These are phyloP conservation scores for Liopterus haemorrhoidalis DNA, from an alignment of 2,888 invertebrate species.

Conservation along the genomic window DNA sequence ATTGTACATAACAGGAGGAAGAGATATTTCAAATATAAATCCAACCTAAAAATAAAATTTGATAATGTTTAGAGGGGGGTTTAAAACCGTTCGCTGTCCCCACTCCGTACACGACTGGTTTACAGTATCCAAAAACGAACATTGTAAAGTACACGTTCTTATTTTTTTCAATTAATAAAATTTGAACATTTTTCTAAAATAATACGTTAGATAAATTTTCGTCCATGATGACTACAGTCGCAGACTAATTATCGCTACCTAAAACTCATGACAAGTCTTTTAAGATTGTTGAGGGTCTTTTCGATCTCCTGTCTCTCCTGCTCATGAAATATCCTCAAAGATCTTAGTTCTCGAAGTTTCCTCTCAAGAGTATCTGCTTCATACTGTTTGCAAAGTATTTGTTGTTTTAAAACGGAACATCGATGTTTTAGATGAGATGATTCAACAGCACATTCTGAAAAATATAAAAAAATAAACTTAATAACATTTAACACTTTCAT, in stretches of 20 bases:
- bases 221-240: neutral
- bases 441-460: conserved; percentile 51
- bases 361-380: conserved; percentile 43
- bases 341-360: conserved; percentile 40
- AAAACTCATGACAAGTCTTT: conserved; percentile 41
- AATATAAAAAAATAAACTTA: conserved; percentile 23
- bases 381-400: conserved; percentile 48
- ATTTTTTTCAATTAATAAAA: too few relatives aligned
- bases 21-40: too few relatives aligned
- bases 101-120: too few relatives aligned
- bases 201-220: too few relatives aligned
- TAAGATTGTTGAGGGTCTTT: conserved; percentile 41
- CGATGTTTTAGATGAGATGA: conserved; percentile 46
- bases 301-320: conserved; percentile 40
- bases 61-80: too few relatives aligned
- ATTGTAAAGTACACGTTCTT: neutral
- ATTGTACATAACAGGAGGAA: too few relatives aligned
- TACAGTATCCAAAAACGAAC: too few relatives aligned
- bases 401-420: conserved; percentile 48
- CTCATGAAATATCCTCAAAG: conserved; percentile 38
- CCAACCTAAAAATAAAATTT: too few relatives aligned
- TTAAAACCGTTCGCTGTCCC: too few relatives aligned
- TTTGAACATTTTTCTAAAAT: too few relatives aligned
- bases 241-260: conserved; percentile 40
- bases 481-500: too few relatives aligned